Base-by-base conservation (phyloP, 2,113 vertebrate species). In the Corvus hawaiiensis region DNA sequence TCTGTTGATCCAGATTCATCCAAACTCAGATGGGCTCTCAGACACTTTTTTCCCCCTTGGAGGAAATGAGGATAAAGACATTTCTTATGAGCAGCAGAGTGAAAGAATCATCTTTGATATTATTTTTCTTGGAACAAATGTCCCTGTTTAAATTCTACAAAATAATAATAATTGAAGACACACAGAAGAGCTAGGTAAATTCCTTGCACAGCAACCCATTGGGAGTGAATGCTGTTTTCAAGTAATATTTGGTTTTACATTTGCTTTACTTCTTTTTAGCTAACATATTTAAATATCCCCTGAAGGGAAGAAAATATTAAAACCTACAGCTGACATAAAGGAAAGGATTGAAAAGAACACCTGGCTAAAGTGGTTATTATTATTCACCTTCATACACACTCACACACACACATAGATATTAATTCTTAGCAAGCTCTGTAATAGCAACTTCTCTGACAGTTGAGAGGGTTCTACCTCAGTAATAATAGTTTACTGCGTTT, bases 171-270 rank as follows among this genome's bases (percentile, higher is more conserved):
- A 95, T 48, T 93, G 82, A 89, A 89, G 28, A 85, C 27, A 95
- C 46, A 86, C 5, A 75, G 81, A 89, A 90, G 81, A 85, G 48
- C 35, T 44, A 59, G 61, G 67, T 89, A 92, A 90, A 89, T 83
- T 93, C 58, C 54, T 89, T 18, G 67, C 56, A 54, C 28, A 37
- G 33, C 22, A 81, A 63, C 28, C 93, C 56, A 88, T 32, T 89
- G 81, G 93, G 96, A 95, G 91, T 56, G 55, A 95, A 94, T 68
- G 59, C 33, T 0, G 11, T 91, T 93, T 92, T 96, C 89, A 96
- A 96, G 84, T 83, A 77, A 58, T 95, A 94, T 94, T 96, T 97
- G 83, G 32, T 93, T 97, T 93, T 89, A 67, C 73, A 89, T 95
- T 92, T 92, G 48, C 89, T 96, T 96, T 96, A 44, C 21, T 67